Evolutionary conservation across 2,797 vertebrate genomes (phyloP).

Genomic region (Darevskia mixta): DNA sequence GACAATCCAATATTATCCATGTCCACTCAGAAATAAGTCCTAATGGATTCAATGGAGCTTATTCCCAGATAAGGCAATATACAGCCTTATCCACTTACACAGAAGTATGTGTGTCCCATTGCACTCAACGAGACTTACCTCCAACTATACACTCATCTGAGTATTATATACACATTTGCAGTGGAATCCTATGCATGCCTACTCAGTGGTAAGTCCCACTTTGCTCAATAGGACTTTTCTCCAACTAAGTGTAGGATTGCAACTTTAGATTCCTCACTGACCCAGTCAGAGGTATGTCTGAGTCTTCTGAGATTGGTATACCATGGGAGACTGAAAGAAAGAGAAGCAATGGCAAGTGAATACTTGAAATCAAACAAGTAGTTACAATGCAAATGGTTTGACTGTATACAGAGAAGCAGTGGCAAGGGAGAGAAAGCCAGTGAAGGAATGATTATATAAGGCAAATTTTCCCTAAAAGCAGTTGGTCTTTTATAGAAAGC

Average conservation of each 20-base stretch:
- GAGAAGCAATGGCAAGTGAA: neutral
- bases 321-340: accelerated
- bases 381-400: neutral
- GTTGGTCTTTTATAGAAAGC: constrained; percentile 5
- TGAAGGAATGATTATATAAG: neutral
- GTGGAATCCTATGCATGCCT: neutral
- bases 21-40: too few species aligned
- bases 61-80: neutral
- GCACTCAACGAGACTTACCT: neutral
- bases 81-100: too few species aligned
- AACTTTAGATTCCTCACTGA: constrained; percentile 3
- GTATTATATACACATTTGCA: neutral
- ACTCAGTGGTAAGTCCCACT: neutral
- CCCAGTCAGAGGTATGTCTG: constrained; percentile 6
- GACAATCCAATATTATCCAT: too few species aligned
- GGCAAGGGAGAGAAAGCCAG: neutral
- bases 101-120: too few species aligned
- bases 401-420: neutral
- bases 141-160: neutral
- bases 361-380: neutral
- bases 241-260: neutral
- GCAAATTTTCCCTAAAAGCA: neutral
- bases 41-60: too few species aligned
- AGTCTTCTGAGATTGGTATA: neutral
- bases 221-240: neutral